Evolutionary conservation across 2,113 vertebrate species (phyloP).

Genomic region (Pseudorhombus dupliciocellatus): DNA sequence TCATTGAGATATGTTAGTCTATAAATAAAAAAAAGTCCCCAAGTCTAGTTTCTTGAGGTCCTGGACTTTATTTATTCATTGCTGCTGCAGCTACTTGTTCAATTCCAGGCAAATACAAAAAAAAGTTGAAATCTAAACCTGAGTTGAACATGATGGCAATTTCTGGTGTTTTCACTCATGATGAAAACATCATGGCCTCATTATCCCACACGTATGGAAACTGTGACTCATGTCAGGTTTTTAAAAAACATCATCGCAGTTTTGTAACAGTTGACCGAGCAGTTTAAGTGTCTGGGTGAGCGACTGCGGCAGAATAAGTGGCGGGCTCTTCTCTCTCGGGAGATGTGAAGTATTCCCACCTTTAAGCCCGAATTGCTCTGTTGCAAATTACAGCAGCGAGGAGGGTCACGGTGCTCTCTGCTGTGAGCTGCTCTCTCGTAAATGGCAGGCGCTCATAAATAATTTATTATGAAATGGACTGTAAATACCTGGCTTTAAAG

Average conservation of each 20-base stretch:
- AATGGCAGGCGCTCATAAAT: background rate
- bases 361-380: conserved; percentile 3
- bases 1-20: too few relatives aligned
- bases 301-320: conserved; percentile 19
- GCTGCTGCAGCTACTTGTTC: too few relatives aligned
- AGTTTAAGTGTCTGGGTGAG: background rate
- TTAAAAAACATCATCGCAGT: background rate
- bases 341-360: background rate
- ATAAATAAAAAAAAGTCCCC: too few relatives aligned
- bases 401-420: background rate
- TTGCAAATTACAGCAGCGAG: conserved; percentile 8
- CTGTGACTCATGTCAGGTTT: background rate
- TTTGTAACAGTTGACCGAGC: background rate
- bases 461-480: background rate
- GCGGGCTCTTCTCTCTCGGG: background rate
- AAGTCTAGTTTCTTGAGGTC: too few relatives aligned
- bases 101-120: too few relatives aligned
- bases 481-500: background rate
- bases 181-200: too few relatives aligned
- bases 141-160: too few relatives aligned
- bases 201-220: background rate
- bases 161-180: too few relatives aligned
- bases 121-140: too few relatives aligned
- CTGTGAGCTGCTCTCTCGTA: background rate
- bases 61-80: too few relatives aligned